Evolutionary conservation across 2,888 invertebrate species (phyloP), one percentile per base, ranked within the genome.

Genomic region (Formica aserva): DNA sequence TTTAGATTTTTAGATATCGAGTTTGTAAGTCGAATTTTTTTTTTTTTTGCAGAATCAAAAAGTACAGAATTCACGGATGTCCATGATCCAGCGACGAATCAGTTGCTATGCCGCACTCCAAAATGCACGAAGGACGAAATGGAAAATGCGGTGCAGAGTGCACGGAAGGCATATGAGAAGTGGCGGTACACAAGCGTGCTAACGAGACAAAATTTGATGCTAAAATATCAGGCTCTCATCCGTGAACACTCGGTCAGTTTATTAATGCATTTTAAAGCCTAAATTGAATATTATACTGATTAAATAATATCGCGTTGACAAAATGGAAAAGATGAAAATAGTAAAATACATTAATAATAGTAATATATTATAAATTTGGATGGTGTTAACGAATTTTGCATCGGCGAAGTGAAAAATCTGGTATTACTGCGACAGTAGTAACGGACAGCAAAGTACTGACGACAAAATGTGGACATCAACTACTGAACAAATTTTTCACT

Each of bases 131-230:
- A 96, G 92, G 96, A 96, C 9, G 99, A 99, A 95, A 98, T 99
- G 97, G 97, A 98, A 90, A 95, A 96, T 9, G 99, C 99, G 0
- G 97, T 99, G 55, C 97, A 97, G 80, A 97, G 98, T 9, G 97
- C 98, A 9, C 98, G 98, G 94, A 97, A 96, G 85, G 96, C 96
- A 1, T 98, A 96, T 93, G 95, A 96, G 92, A 96, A 97, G 86
- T 99, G 99, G 99, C 97, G 97, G 75, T 96, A 98, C 93, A 98
- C 98, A 22, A 99, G 99, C 2, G 96, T 99, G 52, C 96, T 99
- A 88, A 97, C 98, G 11, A 96, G 99, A 62, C 99, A 99, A 94
- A 98, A 98, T 95, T 96, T 98, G 52, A 98, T 99, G 98, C 97
- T 99, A 95, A 97, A 96, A 94, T 97, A 96, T 74, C 95, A 95